Evolutionary conservation across 1,140 invertebrate genomes (phyloP), one percentile per base, ranked within the genome.

Genomic region (Polypedilum vanderplanki): DNA sequence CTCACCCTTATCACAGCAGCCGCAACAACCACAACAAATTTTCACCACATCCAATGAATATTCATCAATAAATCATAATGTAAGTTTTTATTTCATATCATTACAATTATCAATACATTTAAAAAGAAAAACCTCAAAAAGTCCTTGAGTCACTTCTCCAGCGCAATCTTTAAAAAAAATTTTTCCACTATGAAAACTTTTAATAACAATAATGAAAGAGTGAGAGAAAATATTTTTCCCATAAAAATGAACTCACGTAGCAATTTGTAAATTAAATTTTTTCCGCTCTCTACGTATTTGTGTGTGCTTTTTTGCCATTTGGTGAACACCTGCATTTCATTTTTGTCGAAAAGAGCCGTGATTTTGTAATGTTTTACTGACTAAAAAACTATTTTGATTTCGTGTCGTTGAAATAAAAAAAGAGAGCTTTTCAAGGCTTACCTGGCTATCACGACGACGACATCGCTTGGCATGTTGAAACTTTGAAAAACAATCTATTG

Each of bases 1-100:
- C 77, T 41, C 70, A 73, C 74, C 24, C n/a, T 5, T n/a, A 74
- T 64, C 41, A 22, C 17, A 67, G 17, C 79, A 67, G 74, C 76
- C 67, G 41, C 77, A 65, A 20, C 75, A 41, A 74, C 75, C 5
- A 18, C 73, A 70, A 41, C 76, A 24, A 70, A 70, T 70, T 22
- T 70, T 17, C 67, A 70, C 73, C 67, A 70, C 73, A 73, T 41
- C 24, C 15, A 40, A 33, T 40, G 24, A 40, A 33, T 73, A 18
- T 70, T 22, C 65, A 70, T 70, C 65, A 18, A 10, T 20, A 70
- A 70, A 70, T 22, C 17, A 70, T 20, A 70, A 70, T 70, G 65
- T 70, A 70, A 70, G 65, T 70, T 18, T 4, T 57, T 57, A 9
- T 46, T 15, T 12, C 41, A 57, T 10, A 20, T 70, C 64, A 70